Conservation (phyloP, 2,888 invertebrate species). For the Toxonevra muliebris region DNA sequence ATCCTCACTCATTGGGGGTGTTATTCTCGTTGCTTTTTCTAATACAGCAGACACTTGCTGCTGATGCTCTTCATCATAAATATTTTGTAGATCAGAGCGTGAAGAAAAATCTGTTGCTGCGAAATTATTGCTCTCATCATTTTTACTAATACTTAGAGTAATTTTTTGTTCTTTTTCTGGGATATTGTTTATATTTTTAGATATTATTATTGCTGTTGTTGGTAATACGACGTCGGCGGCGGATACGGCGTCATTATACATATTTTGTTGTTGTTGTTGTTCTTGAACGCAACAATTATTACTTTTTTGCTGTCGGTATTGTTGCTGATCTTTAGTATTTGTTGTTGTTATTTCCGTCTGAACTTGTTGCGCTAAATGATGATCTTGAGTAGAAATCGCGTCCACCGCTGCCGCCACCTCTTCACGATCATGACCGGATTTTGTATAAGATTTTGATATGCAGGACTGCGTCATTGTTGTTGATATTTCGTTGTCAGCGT, state of each 20-base stretch:
- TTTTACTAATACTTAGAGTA: neutral
- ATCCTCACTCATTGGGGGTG: slow-evolving; percentile 40
- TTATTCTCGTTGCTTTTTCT: slow-evolving; percentile 11
- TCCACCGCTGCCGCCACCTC: neutral
- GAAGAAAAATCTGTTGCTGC: neutral
- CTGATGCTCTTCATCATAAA: neutral
- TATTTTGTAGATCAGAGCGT: neutral
- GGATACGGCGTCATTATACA: too few species aligned
- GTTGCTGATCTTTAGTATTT: slow-evolving; percentile 6
- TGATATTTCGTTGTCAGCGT: slow-evolving; percentile 30
- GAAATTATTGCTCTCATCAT: slow-evolving; percentile 17
- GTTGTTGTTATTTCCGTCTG: slow-evolving; percentile 24
- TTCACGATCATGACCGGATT: neutral
- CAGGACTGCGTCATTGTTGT: slow-evolving; percentile 35
- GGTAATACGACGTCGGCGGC: too few species aligned
- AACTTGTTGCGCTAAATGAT: neutral
- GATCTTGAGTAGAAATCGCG: neutral
- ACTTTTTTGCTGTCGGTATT: slow-evolving; percentile 36
- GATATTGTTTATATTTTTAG: slow-evolving; percentile 20
- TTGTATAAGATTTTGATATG: neutral
- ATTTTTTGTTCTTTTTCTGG: too few species aligned
- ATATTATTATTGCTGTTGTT: slow-evolving; percentile 10
- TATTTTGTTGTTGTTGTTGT: slow-evolving; percentile 16
- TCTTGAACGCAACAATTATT: slow-evolving; percentile 22
- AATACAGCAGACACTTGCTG: slow-evolving; percentile 3